Evolutionary conservation across 1,140 invertebrate species (phyloP), one percentile per base, ranked within the genome.

Genomic region (Gryllus bimaculatus): DNA sequence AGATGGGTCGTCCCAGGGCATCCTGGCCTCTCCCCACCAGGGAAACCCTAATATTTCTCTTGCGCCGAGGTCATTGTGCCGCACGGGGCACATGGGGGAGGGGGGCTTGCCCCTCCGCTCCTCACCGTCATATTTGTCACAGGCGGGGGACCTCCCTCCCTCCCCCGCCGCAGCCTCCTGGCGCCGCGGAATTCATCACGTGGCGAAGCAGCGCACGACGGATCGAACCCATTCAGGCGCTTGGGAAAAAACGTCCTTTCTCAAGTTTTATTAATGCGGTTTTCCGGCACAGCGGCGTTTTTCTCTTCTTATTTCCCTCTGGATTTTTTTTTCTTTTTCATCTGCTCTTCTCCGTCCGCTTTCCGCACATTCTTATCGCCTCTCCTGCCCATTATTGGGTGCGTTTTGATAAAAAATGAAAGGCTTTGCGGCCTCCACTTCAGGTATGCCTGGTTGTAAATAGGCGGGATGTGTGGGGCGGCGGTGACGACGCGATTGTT

Each of bases 211-310:
- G 18, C 10, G 2, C 2, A 66, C 10, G 54, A 66, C 10, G 18
- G 54, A 66, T 66, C 54, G 54, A 66, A 66, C 54, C 10, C 54
- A 66, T 66, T 66, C 10, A 66, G 54, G 18, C 54, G 54, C 10
- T 18, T 3, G 10, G 18, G 54, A 66, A 66, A 66, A 66, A 66
- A 18, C 2, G 54, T 7, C 10, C 54, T 66, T 66, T 66, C 54
- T 66, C 54, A 66, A 66, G 54, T 66, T 66, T 66, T 66, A 66
- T 66, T 66, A 66, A 66, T 66, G 54, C 54, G 10, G 54, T 66
- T 66, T 66, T 66, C 18, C 10, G 18, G 54, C 18, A 18, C 10
- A 18, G 10, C 54, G 10, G 18, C 54, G 54, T 18, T 66, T 66
- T 66, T 66, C 18, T 66, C 54, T 66, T 66, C 18, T 13, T 66